phyloP scores from a whole-genome alignment of 2,888 invertebrate genomes.

The Phaonia tiefii region DNA sequence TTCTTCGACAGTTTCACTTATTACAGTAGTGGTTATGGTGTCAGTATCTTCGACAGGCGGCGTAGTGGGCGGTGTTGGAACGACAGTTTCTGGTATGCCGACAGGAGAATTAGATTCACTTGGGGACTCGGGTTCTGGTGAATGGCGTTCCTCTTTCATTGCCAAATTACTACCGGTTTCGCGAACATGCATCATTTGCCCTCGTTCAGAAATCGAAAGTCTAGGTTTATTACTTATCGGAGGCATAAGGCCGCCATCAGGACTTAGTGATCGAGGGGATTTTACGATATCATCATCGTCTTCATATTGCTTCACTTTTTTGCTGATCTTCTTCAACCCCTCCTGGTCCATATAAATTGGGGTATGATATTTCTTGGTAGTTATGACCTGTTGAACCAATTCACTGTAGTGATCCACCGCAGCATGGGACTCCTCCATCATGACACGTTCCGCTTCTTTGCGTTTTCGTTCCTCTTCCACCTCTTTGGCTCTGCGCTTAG shows the following conservation, averaged over 20 bases:
- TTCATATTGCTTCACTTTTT: conserved; percentile 80
- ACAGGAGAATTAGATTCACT: conserved; percentile 64
- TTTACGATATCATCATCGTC: conserved; percentile 68
- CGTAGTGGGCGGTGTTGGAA: conserved; percentile 58
- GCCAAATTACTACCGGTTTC: conserved; percentile 75
- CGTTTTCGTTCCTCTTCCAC: conserved; percentile 77
- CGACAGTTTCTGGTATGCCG: conserved; percentile 1
- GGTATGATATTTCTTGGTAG: conserved; percentile 79
- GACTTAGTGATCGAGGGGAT: conserved; percentile 74
- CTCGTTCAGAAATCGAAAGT: conserved; percentile 78
- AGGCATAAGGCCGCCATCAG: conserved; percentile 69
- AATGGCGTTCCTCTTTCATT: conserved; percentile 55
- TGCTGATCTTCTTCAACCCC: conserved; percentile 84
- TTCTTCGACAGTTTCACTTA: conserved; percentile 74
- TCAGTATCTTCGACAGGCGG: conserved; percentile 34
- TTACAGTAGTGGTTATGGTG: conserved; percentile 68
- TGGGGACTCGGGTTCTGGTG: conserved; percentile 66
- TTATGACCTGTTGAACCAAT: conserved; percentile 87
- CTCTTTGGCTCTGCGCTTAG: conserved; percentile 74
- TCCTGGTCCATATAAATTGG: conserved; percentile 84
- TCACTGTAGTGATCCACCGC: conserved; percentile 91
- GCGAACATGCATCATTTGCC: conserved; percentile 76
- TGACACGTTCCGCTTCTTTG: conserved; percentile 74
- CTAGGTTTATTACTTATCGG: conserved; percentile 74
- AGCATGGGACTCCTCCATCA: conserved; percentile 85